Conservation (phyloP, 2,797 vertebrate species). For the Ambastaia sidthimunki region DNA sequence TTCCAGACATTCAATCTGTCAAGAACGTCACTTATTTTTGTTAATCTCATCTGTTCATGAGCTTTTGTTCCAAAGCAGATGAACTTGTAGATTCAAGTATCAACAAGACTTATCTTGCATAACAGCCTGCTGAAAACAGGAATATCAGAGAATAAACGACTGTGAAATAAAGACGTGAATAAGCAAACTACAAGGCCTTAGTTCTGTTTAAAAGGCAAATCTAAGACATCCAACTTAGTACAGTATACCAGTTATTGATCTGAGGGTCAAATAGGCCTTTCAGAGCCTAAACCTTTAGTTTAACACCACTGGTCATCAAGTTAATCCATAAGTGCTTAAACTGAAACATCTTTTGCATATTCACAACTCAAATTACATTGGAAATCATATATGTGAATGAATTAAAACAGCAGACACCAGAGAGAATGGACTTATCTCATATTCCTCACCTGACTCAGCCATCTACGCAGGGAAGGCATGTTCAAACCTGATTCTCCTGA, state of each 20-base stretch:
- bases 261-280: not conserved
- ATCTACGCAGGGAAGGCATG: constrained; percentile 86
- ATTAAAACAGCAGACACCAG: too few relatives aligned
- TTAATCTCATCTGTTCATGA: constrained; percentile 1
- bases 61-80: constrained; percentile 1
- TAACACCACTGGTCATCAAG: not conserved
- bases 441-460: constrained; percentile 85
- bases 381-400: not conserved
- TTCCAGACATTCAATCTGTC: not conserved
- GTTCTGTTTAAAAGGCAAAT: not conserved
- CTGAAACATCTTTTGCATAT: not conserved
- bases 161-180: not conserved
- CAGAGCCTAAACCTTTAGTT: not conserved
- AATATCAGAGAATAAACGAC: constrained; percentile 11
- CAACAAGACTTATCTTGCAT: constrained; percentile 42
- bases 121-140: constrained; percentile 21
- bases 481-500: constrained; percentile 46
- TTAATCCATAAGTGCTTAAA: not conserved
- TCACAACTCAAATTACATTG: not conserved
- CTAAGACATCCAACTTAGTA: not conserved
- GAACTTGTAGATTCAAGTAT: constrained; percentile 35
- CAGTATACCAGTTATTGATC: not conserved
- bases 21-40: not conserved
- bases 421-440: not conserved
- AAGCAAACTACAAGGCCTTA: not conserved